Evolutionary conservation across 2,888 invertebrate genomes (phyloP), one percentile per base, ranked within the genome.

Genomic region (Oligia fasciuncula): DNA sequence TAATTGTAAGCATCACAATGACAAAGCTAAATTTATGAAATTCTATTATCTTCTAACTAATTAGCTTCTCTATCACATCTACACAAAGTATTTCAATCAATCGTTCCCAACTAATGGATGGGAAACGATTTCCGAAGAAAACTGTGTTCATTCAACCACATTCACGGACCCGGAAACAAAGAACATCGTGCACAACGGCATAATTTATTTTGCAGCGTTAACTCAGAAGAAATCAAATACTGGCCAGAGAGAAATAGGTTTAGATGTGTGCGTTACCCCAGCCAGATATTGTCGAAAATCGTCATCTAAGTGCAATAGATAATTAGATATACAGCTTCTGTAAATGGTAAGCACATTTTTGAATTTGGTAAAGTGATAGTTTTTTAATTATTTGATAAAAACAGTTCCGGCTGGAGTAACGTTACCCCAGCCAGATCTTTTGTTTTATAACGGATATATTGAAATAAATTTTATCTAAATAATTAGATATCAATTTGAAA

Each of bases 131-230:
- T 63, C 40, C 43, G 46, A 70, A 65, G 71, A 81, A 70, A 80
- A 85, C 49, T 68, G 43, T 73, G 63, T 40, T 85, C 82, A 66
- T 73, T 46, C 65, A 82, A 81, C 82, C 85, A 81, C 71, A 72
- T 81, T 71, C 66, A 46, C 65, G 11, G 23, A 68, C 54, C 46
- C n/a, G 51, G 69, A 81, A 65, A 85, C 65, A 70, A 70, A 62
- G 54, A 68, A n/a, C 69, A 35, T 40, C n/a, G 19, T 65, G 78
- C 65, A 80, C 54, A 85, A n/a, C 14, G 19, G n/a, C 14, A 54
- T 80, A 23, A 68, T 80, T 71, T 71, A 78, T 84, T 69, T 79
- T 49, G 54, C 19, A 57, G 14, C 4, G 2, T 54, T 68, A 49
- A 49, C 49, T 57, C 46, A 40, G 35, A 63, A 49, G 54, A 54